Percentiles rank a stretch among this genome's conserved stretches.
Evolutionary conservation across 2,113 vertebrate species (phyloP).

Genomic region (Azemiops feae): DNA sequence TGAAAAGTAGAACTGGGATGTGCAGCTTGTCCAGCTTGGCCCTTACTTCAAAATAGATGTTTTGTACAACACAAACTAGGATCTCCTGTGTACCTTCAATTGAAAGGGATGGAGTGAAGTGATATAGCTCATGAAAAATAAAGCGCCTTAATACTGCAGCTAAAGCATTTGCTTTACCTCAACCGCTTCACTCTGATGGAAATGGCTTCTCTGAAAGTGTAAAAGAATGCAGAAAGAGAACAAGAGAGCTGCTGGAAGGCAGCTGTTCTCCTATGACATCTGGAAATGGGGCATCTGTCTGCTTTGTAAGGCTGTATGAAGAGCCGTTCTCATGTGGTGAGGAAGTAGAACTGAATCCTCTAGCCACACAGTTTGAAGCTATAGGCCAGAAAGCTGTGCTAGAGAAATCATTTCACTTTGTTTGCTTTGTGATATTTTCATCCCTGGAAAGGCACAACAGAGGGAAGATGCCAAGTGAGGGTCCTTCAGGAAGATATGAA

Average conservation of each 20-base stretch:
- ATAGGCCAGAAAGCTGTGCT: neutral
- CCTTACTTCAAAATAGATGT: neutral
- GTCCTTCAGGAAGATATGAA: neutral
- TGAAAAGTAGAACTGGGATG: neutral
- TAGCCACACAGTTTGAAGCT: neutral
- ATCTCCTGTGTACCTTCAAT: neutral
- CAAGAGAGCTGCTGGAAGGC: neutral
- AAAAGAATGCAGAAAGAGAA: neutral
- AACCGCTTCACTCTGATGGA: neutral
- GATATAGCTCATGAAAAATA: neutral
- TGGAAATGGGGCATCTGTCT: neutral
- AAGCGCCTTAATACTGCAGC: neutral
- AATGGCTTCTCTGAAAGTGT: neutral
- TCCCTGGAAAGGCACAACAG: neutral
- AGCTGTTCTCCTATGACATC: neutral
- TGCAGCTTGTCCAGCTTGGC: neutral
- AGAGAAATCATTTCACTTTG: neutral
- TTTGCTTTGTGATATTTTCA: neutral
- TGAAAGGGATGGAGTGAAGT: neutral
- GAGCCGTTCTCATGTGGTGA: neutral
- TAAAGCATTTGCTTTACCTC: neutral
- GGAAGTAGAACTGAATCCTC: neutral
- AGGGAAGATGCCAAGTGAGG: neutral
- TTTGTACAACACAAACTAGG: neutral
- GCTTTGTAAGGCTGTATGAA: neutral